Conservation (phyloP, 2,113 vertebrate genomes). For the Struthidea cinerea region DNA sequence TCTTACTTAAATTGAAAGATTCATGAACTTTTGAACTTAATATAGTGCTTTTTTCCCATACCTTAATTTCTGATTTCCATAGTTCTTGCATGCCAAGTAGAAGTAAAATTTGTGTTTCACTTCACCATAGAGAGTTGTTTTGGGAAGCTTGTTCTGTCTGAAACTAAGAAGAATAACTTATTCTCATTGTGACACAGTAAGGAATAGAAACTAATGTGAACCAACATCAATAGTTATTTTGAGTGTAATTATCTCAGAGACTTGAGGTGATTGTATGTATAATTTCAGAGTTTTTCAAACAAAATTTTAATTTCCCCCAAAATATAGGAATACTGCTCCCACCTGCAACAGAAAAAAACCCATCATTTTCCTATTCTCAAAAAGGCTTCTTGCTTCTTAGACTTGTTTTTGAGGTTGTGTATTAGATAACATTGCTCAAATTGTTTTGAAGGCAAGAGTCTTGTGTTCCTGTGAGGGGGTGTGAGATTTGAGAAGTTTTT, state of each 20-base stretch:
- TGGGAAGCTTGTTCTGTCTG: neutral
- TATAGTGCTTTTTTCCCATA: neutral
- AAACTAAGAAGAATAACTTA: neutral
- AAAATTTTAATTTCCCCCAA: neutral
- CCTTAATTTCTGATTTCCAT: neutral
- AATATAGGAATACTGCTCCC: neutral
- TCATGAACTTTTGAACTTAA: neutral
- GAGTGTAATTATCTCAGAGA: neutral
- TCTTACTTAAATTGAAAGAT: neutral
- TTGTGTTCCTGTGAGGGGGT: neutral
- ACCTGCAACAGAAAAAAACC: neutral
- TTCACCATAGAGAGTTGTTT: neutral
- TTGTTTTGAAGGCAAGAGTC: neutral
- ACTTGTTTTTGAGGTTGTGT: neutral
- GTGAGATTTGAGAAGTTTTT: neutral
- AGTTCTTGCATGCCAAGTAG: neutral
- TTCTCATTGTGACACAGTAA: neutral
- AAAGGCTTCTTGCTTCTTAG: neutral
- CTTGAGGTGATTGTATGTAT: neutral
- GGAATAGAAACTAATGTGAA: neutral
- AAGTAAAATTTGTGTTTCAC: neutral
- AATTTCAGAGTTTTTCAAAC: neutral
- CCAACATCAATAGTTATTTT: neutral
- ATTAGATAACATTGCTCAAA: neutral
- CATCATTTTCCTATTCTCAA: neutral